Evolutionary conservation across 2,113 vertebrate species (phyloP).

Genomic region (Trochalopteron elliotii): DNA sequence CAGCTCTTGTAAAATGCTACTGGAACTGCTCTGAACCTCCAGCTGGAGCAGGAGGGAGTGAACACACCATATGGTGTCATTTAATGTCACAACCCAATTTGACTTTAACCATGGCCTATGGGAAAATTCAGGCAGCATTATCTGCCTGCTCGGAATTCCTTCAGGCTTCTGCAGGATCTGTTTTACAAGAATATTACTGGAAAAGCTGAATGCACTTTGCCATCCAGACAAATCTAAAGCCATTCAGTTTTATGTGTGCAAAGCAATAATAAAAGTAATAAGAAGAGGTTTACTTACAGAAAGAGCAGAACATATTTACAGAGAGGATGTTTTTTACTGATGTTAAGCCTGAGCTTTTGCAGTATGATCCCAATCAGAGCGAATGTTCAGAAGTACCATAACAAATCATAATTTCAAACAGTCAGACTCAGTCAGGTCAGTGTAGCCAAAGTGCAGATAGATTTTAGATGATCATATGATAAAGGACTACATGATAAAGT

Average conservation of each 20-base stretch:
- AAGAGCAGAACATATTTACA: background rate
- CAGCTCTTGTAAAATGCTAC: background rate
- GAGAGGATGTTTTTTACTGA: background rate
- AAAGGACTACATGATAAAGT: background rate
- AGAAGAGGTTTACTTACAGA: background rate
- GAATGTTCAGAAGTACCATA: background rate
- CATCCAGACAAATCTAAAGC: background rate
- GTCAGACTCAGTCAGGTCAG: background rate
- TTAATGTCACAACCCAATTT: background rate
- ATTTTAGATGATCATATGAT: background rate
- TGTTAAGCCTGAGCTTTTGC: background rate
- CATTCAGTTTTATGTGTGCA: background rate
- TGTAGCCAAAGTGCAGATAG: background rate
- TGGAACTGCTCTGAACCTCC: background rate
- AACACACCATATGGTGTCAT: background rate
- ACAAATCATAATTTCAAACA: background rate
- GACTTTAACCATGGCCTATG: background rate
- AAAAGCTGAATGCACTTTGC: background rate
- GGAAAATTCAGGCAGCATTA: background rate
- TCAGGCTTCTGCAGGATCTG: background rate
- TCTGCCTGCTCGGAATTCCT: background rate
- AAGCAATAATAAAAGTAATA: background rate
- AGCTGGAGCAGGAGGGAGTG: background rate
- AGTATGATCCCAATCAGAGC: background rate
- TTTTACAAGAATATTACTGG: background rate